Percentiles rank a stretch among this genome's conserved stretches.
phyloP scores from a whole-genome alignment of 2,797 vertebrate species.

The Pogoniulus pusillus region DNA sequence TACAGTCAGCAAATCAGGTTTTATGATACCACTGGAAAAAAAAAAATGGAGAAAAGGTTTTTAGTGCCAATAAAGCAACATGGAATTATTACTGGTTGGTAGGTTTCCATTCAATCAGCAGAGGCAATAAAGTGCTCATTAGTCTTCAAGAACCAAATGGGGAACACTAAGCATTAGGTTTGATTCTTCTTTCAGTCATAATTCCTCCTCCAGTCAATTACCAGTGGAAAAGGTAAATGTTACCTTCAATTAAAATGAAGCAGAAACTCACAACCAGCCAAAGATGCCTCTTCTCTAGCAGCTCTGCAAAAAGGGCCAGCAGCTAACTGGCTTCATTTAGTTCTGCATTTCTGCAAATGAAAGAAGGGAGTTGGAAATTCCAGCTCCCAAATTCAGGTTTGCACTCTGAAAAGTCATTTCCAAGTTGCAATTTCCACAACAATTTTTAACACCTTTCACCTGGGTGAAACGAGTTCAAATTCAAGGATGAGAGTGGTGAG shows the following conservation, averaged over 20 bases:
- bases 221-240: not conserved
- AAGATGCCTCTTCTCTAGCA: not conserved
- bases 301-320: not conserved
- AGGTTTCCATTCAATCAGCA: constrained; percentile 5
- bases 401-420: not conserved
- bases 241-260: constrained; percentile 9
- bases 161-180: not conserved
- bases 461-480: not conserved
- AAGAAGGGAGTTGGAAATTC: not conserved
- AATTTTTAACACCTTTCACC: not conserved
- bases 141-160: not conserved
- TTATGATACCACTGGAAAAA: constrained; percentile 8
- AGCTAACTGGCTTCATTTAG: not conserved
- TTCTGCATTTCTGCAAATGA: not conserved
- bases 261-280: not conserved
- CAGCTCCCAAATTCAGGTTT: not conserved
- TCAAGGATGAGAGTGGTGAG: not conserved
- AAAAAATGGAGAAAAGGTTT: not conserved
- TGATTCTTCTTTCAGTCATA: constrained; percentile 17
- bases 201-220: constrained; percentile 8
- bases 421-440: not conserved
- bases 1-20: not conserved
- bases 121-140: not conserved
- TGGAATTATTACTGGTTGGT: not conserved
- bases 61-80: not conserved